Evolutionary conservation across 2,797 vertebrate genomes (phyloP).

Genomic region (Tapirus indicus): DNA sequence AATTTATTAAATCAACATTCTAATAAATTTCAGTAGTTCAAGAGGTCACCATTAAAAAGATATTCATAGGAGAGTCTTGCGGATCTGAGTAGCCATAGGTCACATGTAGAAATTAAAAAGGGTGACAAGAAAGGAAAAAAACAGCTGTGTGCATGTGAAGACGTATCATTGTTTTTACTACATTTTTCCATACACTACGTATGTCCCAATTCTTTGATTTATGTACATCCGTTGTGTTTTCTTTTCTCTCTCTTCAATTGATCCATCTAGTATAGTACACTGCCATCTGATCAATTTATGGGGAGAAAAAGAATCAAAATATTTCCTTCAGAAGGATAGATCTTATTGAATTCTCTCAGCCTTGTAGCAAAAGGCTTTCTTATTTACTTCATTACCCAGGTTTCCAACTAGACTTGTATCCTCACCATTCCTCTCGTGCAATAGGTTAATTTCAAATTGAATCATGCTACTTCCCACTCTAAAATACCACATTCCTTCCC

Average conservation of each 20-base stretch:
- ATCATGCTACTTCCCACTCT: not conserved
- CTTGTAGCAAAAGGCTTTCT: not conserved
- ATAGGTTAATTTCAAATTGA: not conserved
- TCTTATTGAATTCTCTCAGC: not conserved
- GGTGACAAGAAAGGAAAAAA: not conserved
- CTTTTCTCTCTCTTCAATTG: not conserved
- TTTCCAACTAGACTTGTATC: not conserved
- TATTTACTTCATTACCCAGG: not conserved
- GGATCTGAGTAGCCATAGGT: not conserved
- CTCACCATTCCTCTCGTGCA: not conserved
- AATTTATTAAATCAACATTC: not conserved
- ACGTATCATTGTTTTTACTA: not conserved
- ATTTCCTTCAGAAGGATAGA: not conserved
- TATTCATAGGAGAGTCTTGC: not conserved
- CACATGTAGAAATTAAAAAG: not conserved
- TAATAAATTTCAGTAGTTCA: slow-evolving; percentile 9
- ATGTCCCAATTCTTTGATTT: not conserved
- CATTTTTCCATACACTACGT: not conserved
- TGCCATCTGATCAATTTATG: not conserved
- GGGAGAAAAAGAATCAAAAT: not conserved
- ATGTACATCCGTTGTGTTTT: not conserved
- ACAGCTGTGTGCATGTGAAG: not conserved
- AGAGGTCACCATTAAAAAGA: not conserved
- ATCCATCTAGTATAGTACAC: not conserved
- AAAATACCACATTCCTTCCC: not conserved